Conservation (phyloP, 1,140 invertebrate genomes). For the Hesperophylax magnus region DNA sequence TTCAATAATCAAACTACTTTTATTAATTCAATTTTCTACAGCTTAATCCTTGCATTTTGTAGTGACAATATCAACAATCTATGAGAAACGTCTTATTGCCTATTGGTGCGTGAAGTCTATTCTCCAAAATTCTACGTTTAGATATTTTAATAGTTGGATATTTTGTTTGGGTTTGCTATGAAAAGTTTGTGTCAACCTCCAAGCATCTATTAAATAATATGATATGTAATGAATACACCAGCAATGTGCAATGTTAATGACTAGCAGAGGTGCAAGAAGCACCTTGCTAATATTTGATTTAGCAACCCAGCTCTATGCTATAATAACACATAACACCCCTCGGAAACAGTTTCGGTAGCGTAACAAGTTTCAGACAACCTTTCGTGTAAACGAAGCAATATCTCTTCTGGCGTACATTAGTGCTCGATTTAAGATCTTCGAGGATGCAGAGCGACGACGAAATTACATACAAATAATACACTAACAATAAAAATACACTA, state of each 20-base stretch:
- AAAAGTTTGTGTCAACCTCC: too few species aligned
- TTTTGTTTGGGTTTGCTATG: too few species aligned
- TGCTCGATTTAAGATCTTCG: neutral
- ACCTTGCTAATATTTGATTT: neutral
- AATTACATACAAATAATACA: too few species aligned
- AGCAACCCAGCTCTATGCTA: neutral
- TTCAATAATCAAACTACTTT: too few species aligned
- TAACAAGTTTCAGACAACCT: conserved; percentile 30
- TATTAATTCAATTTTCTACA: too few species aligned
- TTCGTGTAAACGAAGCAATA: conserved; percentile 10
- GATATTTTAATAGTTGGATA: too few species aligned
- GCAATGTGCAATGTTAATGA: neutral
- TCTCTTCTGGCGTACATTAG: conserved; percentile 4
- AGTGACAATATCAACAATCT: too few species aligned
- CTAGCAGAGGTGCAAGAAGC: neutral
- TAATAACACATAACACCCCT: neutral
- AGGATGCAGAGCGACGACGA: neutral
- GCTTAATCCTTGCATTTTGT: too few species aligned
- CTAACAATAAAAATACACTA: too few species aligned
- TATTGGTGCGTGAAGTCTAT: too few species aligned
- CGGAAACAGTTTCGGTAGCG: conserved; percentile 10
- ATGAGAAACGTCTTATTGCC: too few species aligned
- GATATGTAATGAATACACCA: neutral
- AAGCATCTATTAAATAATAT: neutral
- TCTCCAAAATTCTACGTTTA: too few species aligned